A percentile compares a stretch with the other conserved stretches of the same genome.
Conservation (phyloP, 1,140 invertebrate species). For the Dryas iulia region DNA sequence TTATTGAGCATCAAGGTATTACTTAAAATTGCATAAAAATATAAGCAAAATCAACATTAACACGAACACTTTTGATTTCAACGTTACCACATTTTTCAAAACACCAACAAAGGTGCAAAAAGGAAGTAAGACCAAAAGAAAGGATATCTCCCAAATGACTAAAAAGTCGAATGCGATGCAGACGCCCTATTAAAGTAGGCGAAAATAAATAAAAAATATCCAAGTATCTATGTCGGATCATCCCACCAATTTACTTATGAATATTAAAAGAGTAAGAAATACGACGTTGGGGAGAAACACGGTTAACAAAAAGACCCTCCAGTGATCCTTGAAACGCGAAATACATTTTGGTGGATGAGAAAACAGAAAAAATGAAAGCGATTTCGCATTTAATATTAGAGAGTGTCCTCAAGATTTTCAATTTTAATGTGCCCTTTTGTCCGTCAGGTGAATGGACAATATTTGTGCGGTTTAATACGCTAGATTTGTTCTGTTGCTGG, state of each 20-base stretch:
- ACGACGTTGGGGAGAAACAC: slow-evolving; percentile 38
- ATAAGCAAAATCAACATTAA: background rate
- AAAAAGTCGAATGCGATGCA: slow-evolving; percentile 10
- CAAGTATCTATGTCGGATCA: slow-evolving; percentile 39
- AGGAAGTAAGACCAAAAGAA: slow-evolving; percentile 8
- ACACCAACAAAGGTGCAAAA: slow-evolving; percentile 5
- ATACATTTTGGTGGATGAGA: slow-evolving; percentile 72
- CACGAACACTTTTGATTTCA: too few relatives aligned
- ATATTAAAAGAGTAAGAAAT: slow-evolving; percentile 63
- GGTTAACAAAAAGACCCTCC: slow-evolving; percentile 59
- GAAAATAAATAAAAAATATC: slow-evolving; percentile 24
- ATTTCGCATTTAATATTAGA: slow-evolving; percentile 69
- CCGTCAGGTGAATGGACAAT: slow-evolving; percentile 8
- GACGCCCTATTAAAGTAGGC: slow-evolving; percentile 21
- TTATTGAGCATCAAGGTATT: too few relatives aligned
- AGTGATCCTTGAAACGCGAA: slow-evolving; percentile 61
- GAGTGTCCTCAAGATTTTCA: slow-evolving; percentile 50
- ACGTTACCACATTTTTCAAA: background rate
- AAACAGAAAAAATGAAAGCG: slow-evolving; percentile 55
- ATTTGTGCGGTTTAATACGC: slow-evolving; percentile 5
- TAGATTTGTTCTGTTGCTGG: background rate
- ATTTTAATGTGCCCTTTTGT: slow-evolving; percentile 43
- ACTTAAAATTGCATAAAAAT: background rate
- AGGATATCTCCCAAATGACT: slow-evolving; percentile 10
- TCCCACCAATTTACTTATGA: slow-evolving; percentile 74